Conservation (phyloP, 2,888 invertebrate genomes). For the Parnassius mnemosyne region DNA sequence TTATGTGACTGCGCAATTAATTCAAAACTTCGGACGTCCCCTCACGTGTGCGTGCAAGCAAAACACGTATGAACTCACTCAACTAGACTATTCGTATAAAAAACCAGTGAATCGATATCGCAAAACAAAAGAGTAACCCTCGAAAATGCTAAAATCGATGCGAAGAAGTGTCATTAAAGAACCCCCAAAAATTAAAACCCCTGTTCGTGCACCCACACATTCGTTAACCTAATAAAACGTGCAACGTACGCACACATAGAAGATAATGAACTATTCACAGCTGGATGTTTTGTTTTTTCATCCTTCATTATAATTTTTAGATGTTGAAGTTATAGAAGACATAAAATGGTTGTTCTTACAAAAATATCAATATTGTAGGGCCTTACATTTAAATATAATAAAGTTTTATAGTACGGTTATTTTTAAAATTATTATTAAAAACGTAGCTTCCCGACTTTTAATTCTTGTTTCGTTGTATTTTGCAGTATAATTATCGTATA, state of each 20-base stretch:
- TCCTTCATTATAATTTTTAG: conserved; percentile 19
- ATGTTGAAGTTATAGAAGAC: background rate
- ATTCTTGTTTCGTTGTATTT: no score
- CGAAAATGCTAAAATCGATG: conserved; percentile 76
- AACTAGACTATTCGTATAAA: conserved; percentile 47
- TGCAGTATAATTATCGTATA: no score
- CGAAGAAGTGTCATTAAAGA: conserved; percentile 79
- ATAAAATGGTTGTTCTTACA: no score
- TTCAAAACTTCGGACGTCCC: conserved; percentile 31
- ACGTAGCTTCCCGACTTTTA: no score
- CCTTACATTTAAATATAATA: no score
- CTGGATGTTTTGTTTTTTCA: conserved; percentile 38
- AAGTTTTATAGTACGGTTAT: no score
- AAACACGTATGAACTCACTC: conserved; percentile 57
- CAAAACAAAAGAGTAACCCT: conserved; percentile 78
- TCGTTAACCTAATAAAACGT: conserved; percentile 47
- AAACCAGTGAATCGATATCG: conserved; percentile 60
- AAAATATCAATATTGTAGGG: no score
- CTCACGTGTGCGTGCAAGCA: conserved; percentile 39
- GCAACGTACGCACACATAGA: conserved; percentile 48
- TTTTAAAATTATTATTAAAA: no score
- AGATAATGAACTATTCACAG: conserved; percentile 54
- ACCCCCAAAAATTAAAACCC: conserved; percentile 78
- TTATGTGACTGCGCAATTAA: conserved; percentile 6
- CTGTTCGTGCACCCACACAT: conserved; percentile 53